Base-by-base conservation (phyloP, 2,888 invertebrate genomes). In the Scaptomyza reducta region DNA sequence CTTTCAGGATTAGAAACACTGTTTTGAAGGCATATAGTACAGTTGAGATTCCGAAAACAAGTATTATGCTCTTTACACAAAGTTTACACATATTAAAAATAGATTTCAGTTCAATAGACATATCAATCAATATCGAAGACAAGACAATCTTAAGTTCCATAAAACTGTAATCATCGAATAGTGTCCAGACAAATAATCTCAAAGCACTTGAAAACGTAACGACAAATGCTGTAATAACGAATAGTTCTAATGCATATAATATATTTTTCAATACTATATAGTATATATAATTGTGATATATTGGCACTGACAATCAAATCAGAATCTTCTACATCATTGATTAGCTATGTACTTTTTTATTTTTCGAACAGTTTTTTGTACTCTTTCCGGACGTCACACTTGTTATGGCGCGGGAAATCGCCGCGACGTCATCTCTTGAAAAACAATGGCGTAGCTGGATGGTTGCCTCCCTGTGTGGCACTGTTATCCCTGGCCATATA, bases 351-450 rank as follows among this genome's bases (percentile, higher is more conserved):
- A 44, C 53, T 60, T 50, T 58, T 13, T 33, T 33, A 13, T 33
- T 33, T 13, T 13, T 31, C 10, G 1, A 2, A 10, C 13, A 33
- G 18, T 10, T 31, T 31, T 35, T 29, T n/a, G 14, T 29, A 25
- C 54, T 46, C n/a, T n/a, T n/a, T n/a, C n/a, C n/a, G n/a, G n/a
- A 78, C 78, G 75, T 78, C 75, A 76, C 51, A 62, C 49, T 46
- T 67, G 47, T 59, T 62, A 45, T 66, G 56, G 29, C 53, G 42
- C 22, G 22, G 10, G 6, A 53, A 46, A 44, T 33, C 41, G 7
- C 14, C 16, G 35, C 35, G 35, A 58, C 74, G 78, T 75, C 74
- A 74, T 55, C 18, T 41, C 35, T 55, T 31, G 7, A 11, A 29
- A 41, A 77, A 45, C 42, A 64, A 65, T 75, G 64, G 60, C 75